Conservation (phyloP, 2,888 invertebrate genomes). For the Meiosimyza platycephala region DNA sequence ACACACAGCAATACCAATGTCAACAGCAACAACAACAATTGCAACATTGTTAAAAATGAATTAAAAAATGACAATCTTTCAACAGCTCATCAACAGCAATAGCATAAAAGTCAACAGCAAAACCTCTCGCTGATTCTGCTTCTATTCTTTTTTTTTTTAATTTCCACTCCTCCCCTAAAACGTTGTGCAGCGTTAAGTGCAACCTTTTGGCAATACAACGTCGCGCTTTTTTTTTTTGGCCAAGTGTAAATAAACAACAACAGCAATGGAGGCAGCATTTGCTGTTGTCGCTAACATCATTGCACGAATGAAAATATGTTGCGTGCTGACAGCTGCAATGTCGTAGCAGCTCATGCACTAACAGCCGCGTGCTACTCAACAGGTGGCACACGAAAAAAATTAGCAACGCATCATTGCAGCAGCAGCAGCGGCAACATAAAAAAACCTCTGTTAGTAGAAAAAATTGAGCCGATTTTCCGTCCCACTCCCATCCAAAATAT, state of each 20-base stretch:
- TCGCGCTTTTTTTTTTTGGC: no score
- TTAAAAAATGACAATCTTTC: background rate
- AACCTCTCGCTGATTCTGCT: no score
- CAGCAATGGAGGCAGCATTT: background rate
- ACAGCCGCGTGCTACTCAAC: background rate
- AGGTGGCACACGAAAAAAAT: constrained; percentile 28
- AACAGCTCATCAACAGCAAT: no score
- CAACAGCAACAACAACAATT: constrained; percentile 2
- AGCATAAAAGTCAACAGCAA: no score
- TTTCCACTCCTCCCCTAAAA: no score
- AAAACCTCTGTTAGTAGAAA: background rate
- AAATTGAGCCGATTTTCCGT: no score
- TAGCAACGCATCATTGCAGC: constrained; percentile 29
- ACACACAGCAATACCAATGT: no score
- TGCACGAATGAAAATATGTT: constrained; percentile 18
- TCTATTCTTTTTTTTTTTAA: no score
- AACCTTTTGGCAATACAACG: no score
- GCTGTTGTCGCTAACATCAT: background rate
- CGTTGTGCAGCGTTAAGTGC: no score
- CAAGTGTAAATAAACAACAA: no score
- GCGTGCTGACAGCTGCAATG: background rate
- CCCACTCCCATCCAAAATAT: no score
- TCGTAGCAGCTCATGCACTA: background rate
- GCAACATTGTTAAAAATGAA: background rate
- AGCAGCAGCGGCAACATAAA: background rate